Evolutionary conservation across 2,113 vertebrate species (phyloP), one percentile per base, ranked within the genome.

Genomic region (Podiceps cristatus): DNA sequence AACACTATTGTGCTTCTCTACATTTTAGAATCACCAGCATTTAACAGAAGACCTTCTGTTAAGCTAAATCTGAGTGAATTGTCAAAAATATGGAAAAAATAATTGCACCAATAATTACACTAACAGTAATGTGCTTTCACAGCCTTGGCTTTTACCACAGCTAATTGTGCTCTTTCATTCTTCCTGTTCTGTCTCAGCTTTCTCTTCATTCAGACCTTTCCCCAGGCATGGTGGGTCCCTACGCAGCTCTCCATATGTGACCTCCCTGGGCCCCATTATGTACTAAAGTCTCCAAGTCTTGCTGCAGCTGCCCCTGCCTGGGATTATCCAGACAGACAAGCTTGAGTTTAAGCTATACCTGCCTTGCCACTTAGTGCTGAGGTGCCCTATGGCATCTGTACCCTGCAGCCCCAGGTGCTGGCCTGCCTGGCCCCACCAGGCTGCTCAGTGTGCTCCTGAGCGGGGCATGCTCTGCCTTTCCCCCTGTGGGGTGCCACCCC

Each of bases 391-490:
- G 35, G 47, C 49, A 56, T 40, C 52, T 2, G 2, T 28, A 13
- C 27, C 50, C 42, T 11, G 1, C 40, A 56, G 28, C 29, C 35
- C 55, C 33, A 17, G 66, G 33, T 0, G 8, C 20, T 15, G 7
- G 31, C 53, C 49, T 52, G 72, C 58, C 33, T 35, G 20, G 59
- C 27, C 3, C 52, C 24, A 5, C 17, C 16, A 13, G 71, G 44
- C 35, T 47, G 27, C 42, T 52, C 0, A 0, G 8, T 0, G 1
- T 16, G 1, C 31, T 79, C 18, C 71, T 2, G 5, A 50, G 42
- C 31, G 8, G 13, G 55, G 19, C 55, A 18, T 0, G 0, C 31
- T 47, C 22, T 82, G 55, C 45, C 25, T 25, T 4, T 33, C 52
- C 44, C 55, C 22, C 49, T 0, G 1, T 22, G 59, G 44, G 28